Base-by-base conservation (phyloP, 2,888 invertebrate genomes). In the Plebejus argus region DNA sequence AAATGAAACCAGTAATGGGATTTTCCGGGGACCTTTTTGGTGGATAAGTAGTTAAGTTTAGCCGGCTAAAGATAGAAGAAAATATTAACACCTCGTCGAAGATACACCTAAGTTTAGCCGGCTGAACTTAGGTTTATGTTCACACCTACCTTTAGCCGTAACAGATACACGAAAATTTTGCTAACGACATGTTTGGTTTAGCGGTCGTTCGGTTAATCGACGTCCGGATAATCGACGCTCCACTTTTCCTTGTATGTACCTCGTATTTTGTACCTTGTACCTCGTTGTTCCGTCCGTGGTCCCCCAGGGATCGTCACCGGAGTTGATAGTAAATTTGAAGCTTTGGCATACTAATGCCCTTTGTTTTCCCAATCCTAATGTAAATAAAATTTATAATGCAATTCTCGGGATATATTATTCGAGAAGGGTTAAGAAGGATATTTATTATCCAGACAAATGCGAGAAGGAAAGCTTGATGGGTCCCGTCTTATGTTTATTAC, bases 251-350 rank as follows among this genome's bases (percentile, higher is more conserved):
- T 28, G 12, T 66, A 28, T 28, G 23, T 66, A 28, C 66, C 28
- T 6, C 28, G 23, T 28, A 18, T 5, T 7, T 28, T 66, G 28
- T 28, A n/a, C 58, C n/a, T 66, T 66, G 66, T 33, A 15, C 28
- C 66, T 61, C 28, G 28, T 49, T 49, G 15, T 15, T 66, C n/a
- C n/a, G n/a, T 28, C 28, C 28, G n/a, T 33, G 33, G 53, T 81
- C 81, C 79, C 77, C 78, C 35, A 28, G 61, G 72, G 77, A 77
- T 76, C 76, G 71, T 79, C 78, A 74, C 77, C 79, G 77, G 78
- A 77, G 75, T 61, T 78, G 77, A 78, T 79, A 78, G 71, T 78
- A 78, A 78, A 78, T 80, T 80, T 76, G 77, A 77, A 33, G 75
- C 74, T 77, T 78, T 78, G 78, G 76, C 70, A 77, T 77, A 77